Evolutionary conservation across 2,113 vertebrate species (phyloP).

Genomic region (Morone saxatilis): DNA sequence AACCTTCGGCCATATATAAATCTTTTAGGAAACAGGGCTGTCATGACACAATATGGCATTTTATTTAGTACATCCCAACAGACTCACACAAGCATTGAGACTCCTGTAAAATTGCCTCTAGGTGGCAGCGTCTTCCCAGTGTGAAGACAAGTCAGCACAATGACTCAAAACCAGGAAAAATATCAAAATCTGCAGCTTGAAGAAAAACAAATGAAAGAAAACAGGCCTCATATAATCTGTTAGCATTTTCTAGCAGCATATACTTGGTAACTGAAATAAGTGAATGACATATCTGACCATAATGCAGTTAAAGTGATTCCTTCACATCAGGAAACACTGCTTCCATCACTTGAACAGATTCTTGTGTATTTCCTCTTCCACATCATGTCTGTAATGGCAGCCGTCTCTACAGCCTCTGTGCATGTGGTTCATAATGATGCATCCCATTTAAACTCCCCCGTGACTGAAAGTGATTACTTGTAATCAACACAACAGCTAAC

Average conservation of each 20-base stretch:
- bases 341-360: neutral
- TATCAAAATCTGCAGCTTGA: neutral
- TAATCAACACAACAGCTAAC: constrained; percentile 36
- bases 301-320: neutral
- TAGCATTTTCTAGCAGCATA: neutral
- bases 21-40: neutral
- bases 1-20: neutral
- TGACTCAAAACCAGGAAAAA: constrained; percentile 23
- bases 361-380: neutral
- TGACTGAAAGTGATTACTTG: constrained; percentile 19
- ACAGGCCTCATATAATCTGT: neutral
- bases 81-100: neutral
- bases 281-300: neutral
- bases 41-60: neutral
- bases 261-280: neutral
- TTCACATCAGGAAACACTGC: neutral
- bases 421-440: constrained; percentile 4
- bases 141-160: constrained; percentile 16
- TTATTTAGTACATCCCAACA: neutral
- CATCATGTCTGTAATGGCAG: constrained; percentile 17
- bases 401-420: constrained; percentile 9
- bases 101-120: constrained; percentile 52
- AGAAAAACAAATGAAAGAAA: neutral
- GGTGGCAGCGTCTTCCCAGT: constrained; percentile 67
- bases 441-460: constrained; percentile 1